Evolutionary conservation across 1,140 invertebrate species (phyloP).

Genomic region (Solenopsis fugax): DNA sequence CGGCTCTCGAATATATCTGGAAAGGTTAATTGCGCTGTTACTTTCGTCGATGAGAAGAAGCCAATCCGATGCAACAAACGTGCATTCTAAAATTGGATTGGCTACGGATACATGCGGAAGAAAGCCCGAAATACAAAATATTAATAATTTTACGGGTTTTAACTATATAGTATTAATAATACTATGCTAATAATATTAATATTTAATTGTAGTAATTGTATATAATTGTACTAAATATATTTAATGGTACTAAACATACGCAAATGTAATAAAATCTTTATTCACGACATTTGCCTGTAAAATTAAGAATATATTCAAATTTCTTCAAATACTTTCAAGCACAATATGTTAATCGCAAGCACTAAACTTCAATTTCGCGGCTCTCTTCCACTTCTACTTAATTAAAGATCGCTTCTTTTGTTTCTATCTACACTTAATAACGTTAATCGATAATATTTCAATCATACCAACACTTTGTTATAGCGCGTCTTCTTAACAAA

Average conservation of each 20-base stretch:
- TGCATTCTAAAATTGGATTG: slow-evolving; percentile 57
- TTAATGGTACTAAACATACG: neutral
- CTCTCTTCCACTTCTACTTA: slow-evolving; percentile 59
- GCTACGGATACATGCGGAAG: slow-evolving; percentile 52
- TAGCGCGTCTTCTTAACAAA: slow-evolving; percentile 21
- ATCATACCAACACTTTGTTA: slow-evolving; percentile 68
- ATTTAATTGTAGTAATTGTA: neutral
- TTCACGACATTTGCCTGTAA: neutral
- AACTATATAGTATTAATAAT: slow-evolving; percentile 1
- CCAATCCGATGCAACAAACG: slow-evolving; percentile 67
- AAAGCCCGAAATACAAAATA: slow-evolving; percentile 66
- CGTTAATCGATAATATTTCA: slow-evolving; percentile 67
- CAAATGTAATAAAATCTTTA: slow-evolving; percentile 17
- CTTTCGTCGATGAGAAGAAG: slow-evolving; percentile 78
- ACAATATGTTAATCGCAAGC: neutral
- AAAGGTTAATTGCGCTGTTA: slow-evolving; percentile 72
- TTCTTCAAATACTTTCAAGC: neutral
- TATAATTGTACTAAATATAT: slow-evolving; percentile 9
- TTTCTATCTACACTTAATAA: slow-evolving; percentile 71
- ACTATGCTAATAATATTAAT: slow-evolving; percentile 1
- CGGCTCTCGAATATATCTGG: slow-evolving; percentile 49
- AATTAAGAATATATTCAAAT: neutral
- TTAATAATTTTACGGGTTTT: neutral
- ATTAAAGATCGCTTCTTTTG: slow-evolving; percentile 44
- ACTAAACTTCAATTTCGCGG: slow-evolving; percentile 31